Evolutionary conservation across 2,797 vertebrate species (phyloP), one percentile per base, ranked within the genome.

Genomic region (Myotis pilosus): DNA sequence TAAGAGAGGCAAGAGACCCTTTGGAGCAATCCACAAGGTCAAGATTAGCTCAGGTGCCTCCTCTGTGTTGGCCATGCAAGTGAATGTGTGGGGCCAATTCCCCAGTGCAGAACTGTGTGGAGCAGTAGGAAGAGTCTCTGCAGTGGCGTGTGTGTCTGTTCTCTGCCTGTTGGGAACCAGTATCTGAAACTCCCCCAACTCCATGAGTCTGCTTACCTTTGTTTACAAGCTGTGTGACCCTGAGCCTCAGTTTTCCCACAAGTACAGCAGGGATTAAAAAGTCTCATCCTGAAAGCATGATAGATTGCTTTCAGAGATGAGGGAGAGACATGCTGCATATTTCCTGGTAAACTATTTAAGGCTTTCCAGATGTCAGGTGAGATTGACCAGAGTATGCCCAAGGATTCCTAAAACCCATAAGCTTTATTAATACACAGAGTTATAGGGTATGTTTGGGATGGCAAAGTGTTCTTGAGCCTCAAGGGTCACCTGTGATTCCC

Each of bases 271-370:
- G 74, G n/a, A 91, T 62, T 66, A 78, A 91, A 71, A 80, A 71
- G 6, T 74, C 30, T 92, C 74, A 53, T 41, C 30, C 9, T 91
- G 3, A 47, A 28, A 12, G 51, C 8, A 10, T 60, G n/a, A 38
- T 12, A 53, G 22, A 49, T 38, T 5, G 62, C 38, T 85, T 81
- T 19, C 53, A 60, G 11, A 53, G 57, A 60, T 74, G 80, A 95
- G 69, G 25, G 33, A 80, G 57, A 44, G 33, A 69, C 57, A 75
- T 28, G 25, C 79, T 10, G 28, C 16, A 13, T 55, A 62, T 51
- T 79, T 96, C 33, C 53, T 64, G 71, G 20, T 33, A 47, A 89
- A 94, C 64, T 64, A 25, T n/a, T 55, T 69, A 20, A 93, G 55
- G 33, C 33, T 49, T 69, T 81, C 22, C 23, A 88, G 64, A 44